Conservation (phyloP, 1,140 invertebrate species). For the Hypothenemus hampei region DNA sequence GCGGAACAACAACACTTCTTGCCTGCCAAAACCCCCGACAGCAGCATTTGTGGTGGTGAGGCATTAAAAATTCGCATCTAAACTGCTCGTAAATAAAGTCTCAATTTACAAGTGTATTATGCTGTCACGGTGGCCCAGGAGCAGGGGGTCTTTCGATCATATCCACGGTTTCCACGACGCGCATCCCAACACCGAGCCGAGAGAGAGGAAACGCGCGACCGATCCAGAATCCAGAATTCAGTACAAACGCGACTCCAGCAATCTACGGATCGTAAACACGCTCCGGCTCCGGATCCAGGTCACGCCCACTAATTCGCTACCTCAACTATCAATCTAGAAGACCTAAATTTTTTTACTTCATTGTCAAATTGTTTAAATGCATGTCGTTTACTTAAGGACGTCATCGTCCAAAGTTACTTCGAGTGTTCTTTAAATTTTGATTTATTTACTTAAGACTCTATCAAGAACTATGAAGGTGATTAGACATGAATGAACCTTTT, state of each 20-base stretch:
- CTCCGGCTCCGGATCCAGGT: conserved; percentile 10
- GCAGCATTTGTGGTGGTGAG: too few relatives aligned
- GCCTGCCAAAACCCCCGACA: too few relatives aligned
- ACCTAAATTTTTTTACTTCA: background rate
- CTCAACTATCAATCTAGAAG: background rate
- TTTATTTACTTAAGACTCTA: too few relatives aligned
- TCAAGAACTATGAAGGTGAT: too few relatives aligned
- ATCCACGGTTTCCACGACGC: conserved; percentile 14
- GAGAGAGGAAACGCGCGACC: background rate
- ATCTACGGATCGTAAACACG: conserved; percentile 9
- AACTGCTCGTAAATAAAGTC: conserved; percentile 26
- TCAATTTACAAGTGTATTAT: conserved; percentile 28
- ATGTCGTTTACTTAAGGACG: too few relatives aligned
- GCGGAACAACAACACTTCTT: too few relatives aligned
- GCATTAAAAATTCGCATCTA: conserved; percentile 20
- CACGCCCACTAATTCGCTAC: conserved; percentile 25
- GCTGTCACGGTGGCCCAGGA: conserved; percentile 20
- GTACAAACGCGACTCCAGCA: conserved; percentile 18
- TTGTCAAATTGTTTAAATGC: background rate
- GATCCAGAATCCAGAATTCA: conserved; percentile 17
- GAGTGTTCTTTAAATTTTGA: too few relatives aligned
- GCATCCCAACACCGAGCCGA: conserved; percentile 8
- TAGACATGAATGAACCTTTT: too few relatives aligned
- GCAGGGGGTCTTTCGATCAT: conserved; percentile 28
- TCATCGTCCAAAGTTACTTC: too few relatives aligned